These are phyloP conservation scores for Archilochus colubris DNA, from an alignment of 2,113 vertebrate genomes.

Conservation along the genomic window DNA sequence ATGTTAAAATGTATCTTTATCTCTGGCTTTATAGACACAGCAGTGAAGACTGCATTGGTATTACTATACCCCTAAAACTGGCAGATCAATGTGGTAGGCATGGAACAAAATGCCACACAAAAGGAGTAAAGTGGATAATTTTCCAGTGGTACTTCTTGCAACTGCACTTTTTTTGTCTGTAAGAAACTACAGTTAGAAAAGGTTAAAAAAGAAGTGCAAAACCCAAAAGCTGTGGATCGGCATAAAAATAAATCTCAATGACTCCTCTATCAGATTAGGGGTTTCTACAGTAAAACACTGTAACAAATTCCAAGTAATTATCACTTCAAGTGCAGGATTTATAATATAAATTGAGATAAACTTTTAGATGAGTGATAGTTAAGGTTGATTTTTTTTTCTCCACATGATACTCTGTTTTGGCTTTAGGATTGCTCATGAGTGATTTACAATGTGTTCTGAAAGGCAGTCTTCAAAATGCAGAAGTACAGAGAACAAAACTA, in stretches of 20 bases:
- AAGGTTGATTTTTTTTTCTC: not conserved
- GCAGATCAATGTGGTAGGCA: not conserved
- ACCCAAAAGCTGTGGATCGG: not conserved
- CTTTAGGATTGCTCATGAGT: not conserved
- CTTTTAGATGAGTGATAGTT: not conserved
- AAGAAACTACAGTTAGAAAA: not conserved
- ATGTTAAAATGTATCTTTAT: not conserved
- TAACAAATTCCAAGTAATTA: not conserved
- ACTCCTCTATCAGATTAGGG: not conserved
- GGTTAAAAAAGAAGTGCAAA: not conserved
- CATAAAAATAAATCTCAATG: not conserved
- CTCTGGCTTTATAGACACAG: not conserved
- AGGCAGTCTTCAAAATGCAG: not conserved
- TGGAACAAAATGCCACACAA: not conserved
- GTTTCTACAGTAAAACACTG: not conserved
- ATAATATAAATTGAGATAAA: not conserved
- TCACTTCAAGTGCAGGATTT: not conserved
- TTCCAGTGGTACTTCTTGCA: not conserved
- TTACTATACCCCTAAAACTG: not conserved
- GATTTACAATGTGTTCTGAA: slow-evolving; percentile 24
- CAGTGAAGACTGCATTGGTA: not conserved
- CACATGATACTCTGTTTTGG: not conserved
- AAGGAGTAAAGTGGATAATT: not conserved
- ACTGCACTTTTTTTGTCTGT: rapidly evolving
- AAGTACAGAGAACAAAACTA: not conserved